Base-by-base conservation (phyloP, 2,888 invertebrate genomes). In the Dynastes grantii region DNA sequence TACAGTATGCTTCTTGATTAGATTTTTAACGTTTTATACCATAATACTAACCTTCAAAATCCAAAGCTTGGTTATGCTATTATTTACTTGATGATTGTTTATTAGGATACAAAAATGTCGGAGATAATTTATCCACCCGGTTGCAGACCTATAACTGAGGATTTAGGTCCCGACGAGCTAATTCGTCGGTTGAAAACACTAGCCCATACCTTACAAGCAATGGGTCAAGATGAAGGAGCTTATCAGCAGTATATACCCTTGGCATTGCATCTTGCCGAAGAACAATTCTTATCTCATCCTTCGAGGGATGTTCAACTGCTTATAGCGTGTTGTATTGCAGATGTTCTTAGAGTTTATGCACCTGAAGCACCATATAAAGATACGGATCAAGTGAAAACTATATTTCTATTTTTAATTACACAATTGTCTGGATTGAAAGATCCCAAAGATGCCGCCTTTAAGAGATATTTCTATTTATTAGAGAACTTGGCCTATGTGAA, bases 361-460 rank as follows among this genome's bases (percentile, higher is more conserved):
- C 98, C 99, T 0, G 98, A 98, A 87, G 98, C 98, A 53, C 99
- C 99, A 0, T 99, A 98, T 88, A 98, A 97, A 89, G 98, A 98
- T 87, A 95, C 96, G 80, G 96, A 97, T 80, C 97, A 98, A 91
- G 95, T 98, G 79, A 95, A 94, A 90, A 94, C 94, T 22, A 97
- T 97, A 88, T 98, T 98, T 90, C 90, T 97, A 89, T 98, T 98
- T 90, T 92, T 98, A 81, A 98, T 98, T 81, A 96, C 96, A 85
- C 98, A 98, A 89, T 89, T 99, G 81, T 93, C 95, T 83, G 98
- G 98, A 16, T 91, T 99, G 32, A 96, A 96, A 86, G 98, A 98
- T 90, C 98, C 98, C 0, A 98, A 98, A 88, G 97, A 98, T 90
- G 97, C 98, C 2, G 97, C 98, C 2, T 99, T 98, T 90, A 98